Percentiles rank a stretch among this genome's conserved stretches.
These are phyloP conservation scores for Polydrusus pterygomalis DNA, from an alignment of 2,888 invertebrate genomes.

Conservation along the genomic window DNA sequence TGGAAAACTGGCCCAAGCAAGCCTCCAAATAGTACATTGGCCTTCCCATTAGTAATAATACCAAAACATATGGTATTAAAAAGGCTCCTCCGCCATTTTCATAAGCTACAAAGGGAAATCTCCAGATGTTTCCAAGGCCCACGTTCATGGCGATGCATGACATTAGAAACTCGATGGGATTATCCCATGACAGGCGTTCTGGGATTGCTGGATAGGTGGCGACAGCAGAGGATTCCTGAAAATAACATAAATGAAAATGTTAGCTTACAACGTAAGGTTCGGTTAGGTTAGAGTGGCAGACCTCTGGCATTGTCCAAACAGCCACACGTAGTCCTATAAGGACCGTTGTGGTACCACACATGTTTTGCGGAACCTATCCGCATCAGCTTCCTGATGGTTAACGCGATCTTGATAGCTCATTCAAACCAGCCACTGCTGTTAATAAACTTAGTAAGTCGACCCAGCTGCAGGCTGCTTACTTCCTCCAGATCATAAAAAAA, in stretches of 20 bases:
- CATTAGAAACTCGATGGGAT: slow-evolving; percentile 78
- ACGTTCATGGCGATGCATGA: slow-evolving; percentile 80
- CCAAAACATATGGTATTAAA: slow-evolving; percentile 79
- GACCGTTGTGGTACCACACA: no score
- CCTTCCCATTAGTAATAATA: slow-evolving; percentile 80
- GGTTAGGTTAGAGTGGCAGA: neutral
- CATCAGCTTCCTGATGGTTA: no score
- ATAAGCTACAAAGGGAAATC: slow-evolving; percentile 80
- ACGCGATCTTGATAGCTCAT: no score
- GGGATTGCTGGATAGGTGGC: neutral
- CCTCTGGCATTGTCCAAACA: no score
- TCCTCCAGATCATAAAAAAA: no score
- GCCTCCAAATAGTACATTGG: slow-evolving; percentile 91
- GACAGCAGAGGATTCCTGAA: neutral
- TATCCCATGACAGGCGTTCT: slow-evolving; percentile 74
- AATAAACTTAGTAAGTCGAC: no score
- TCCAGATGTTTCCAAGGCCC: slow-evolving; percentile 80
- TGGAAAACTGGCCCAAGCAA: slow-evolving; percentile 87
- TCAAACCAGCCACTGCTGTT: no score
- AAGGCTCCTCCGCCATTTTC: slow-evolving; percentile 82
- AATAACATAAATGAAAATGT: neutral
- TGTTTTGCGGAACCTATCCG: no score
- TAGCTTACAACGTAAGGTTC: neutral
- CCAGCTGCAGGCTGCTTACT: no score
- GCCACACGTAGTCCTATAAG: no score